Evolutionary conservation across 2,888 invertebrate species (phyloP), one percentile per base, ranked within the genome.

Genomic region (Cerceris ruficornis): DNA sequence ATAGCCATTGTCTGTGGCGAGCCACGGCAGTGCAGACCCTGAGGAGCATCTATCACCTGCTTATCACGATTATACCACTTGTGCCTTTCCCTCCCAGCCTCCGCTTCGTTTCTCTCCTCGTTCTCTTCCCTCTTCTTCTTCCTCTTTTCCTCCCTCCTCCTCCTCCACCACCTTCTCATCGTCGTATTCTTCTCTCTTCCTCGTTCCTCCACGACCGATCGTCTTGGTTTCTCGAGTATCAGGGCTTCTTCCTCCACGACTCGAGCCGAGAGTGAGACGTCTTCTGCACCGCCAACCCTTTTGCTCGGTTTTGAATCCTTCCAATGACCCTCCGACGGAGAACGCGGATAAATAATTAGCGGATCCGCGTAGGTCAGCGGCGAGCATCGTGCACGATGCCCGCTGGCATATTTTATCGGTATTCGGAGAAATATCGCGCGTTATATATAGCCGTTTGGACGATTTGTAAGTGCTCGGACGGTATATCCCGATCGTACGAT

Each of bases 51-150:
- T 92, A 92, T 92, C 92, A 92, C 92, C 91, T 91, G 92, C 92
- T 92, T 92, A 92, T 92, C 92, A 92, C 89, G 92, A 92, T 92
- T 91, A 92, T 92, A 91, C 92, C 90, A 90, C 92, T 91, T 88
- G 88, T 84, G 86, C 85, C 86, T 82, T 83, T 87, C 86, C 81
- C 85, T 85, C 83, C 84, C 83, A 84, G 76, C 78, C 84, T 66
- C 78, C 71, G 66, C 71, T 73, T 69, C 49, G 80, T 71, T 71
- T 73, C 75, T 78, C 77, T 62, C 74, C 64, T 75, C 60, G 50
- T 50, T 15, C 57, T 52, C 55, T 28, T 67, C 49, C 28, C 50
- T 61, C 54, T 17, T 9, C 28, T 39, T 52, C 39, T 59, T 59
- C 49, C 68, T 41, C 67, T 46, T 66, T 28, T 49, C 49, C 54